Evolutionary conservation across 1,140 invertebrate species (phyloP), one percentile per base, ranked within the genome.

Genomic region (Laupala kohalensis): DNA sequence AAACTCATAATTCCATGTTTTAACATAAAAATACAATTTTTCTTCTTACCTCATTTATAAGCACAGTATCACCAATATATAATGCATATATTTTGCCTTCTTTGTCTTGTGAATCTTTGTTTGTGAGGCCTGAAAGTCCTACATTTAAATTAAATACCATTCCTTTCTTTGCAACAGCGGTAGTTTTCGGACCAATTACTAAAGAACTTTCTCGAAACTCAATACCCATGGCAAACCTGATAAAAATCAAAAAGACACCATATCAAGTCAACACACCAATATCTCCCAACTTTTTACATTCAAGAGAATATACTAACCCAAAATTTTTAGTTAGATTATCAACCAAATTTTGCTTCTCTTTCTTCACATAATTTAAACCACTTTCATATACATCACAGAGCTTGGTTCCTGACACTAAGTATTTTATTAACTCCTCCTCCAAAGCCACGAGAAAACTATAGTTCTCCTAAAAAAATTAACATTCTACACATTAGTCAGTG

Each of bases 141-240:
- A 99, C 88, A 78, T 95, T 96, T 12, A 99, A 85, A 80, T 98
- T 98, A 77, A 98, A 99, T 0, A 98, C 89, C 96, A 99, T 99
- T 64, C 93, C 94, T 80, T 97, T 97, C 76, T 91, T 92, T 0
- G 90, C 88, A n/a, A 87, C 76, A 3, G 88, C 86, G 25, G 84
- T 88, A 64, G 90, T 94, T 85, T 98, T 99, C 4, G 93, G 90
- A 3, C 91, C 92, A 77, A 99, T 94, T 0, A 96, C 83, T 37
- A 99, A 84, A 0, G 93, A 93, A 75, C 92, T 92, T 81, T 99
- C 98, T 68, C 96, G 88, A 81, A 99, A 99, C 81, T 99, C 97
- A 77, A 99, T 94, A 9, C 98, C 98, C 88, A 95, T 99, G 0
- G 89, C 94, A 84, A 99, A 97, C 24, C 86, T 86, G 69, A 62